Conservation (phyloP, 2,797 vertebrate genomes). For the Enteromius unitaeniatus region DNA sequence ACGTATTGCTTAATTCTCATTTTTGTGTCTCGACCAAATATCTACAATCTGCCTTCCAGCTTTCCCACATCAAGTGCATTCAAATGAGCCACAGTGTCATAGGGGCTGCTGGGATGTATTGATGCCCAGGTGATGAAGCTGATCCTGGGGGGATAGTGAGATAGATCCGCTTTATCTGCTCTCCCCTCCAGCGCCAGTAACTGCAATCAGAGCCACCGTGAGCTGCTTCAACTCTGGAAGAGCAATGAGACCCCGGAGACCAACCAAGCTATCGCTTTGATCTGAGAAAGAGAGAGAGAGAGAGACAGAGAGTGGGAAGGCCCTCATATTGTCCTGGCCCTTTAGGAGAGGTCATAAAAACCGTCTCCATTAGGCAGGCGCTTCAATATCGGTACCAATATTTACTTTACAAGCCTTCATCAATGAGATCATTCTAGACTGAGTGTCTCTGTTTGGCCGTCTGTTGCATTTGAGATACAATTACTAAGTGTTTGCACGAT, state of each 20-base stretch:
- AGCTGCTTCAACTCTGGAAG: slow-evolving; percentile 72
- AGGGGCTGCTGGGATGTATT: slow-evolving; percentile 23
- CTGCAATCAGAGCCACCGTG: slow-evolving; percentile 73
- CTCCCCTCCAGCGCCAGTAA: slow-evolving; percentile 69
- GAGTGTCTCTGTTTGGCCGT: slow-evolving; percentile 28
- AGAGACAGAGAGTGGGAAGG: slow-evolving; percentile 35
- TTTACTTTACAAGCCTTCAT: slow-evolving; percentile 69
- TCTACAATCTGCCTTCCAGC: slow-evolving; percentile 34
- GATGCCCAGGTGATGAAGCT: slow-evolving; percentile 52
- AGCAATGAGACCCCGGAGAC: slow-evolving; percentile 71
- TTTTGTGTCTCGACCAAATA: background rate
- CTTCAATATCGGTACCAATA: slow-evolving; percentile 72
- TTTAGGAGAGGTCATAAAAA: slow-evolving; percentile 71
- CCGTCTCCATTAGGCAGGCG: slow-evolving; percentile 63
- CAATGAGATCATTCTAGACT: slow-evolving; percentile 41
- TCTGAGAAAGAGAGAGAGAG: slow-evolving; percentile 32
- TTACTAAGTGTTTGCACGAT: slow-evolving; percentile 42
- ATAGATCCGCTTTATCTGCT: slow-evolving; percentile 69
- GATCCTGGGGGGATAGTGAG: slow-evolving; percentile 44
- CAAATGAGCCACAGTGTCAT: slow-evolving; percentile 51
- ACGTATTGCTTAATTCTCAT: background rate
- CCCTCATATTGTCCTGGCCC: slow-evolving; percentile 49
- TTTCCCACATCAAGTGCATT: slow-evolving; percentile 48
- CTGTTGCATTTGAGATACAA: slow-evolving; percentile 41
- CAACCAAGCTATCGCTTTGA: slow-evolving; percentile 42